phyloP scores from a whole-genome alignment of 2,888 invertebrate species.

The Anthophora plumipes region DNA sequence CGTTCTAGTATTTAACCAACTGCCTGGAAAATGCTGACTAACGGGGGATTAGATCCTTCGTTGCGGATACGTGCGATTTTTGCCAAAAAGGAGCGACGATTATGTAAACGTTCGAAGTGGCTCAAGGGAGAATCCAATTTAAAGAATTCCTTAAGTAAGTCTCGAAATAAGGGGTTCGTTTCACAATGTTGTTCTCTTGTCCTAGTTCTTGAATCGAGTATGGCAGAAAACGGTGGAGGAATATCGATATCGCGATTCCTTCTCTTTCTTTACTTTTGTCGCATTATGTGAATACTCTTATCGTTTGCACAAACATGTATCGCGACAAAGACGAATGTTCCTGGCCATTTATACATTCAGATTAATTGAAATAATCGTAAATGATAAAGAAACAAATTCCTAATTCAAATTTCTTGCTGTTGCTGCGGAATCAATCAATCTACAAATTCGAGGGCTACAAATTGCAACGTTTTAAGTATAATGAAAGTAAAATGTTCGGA shows the following conservation, averaged over 20 bases:
- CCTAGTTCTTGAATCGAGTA: not conserved
- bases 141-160: slow-evolving; percentile 1
- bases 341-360: too few relatives aligned
- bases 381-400: too few relatives aligned
- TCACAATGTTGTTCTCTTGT: not conserved
- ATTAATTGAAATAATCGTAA: too few relatives aligned
- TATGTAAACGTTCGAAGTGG: not conserved
- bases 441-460: too few relatives aligned
- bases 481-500: too few relatives aligned
- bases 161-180: not conserved
- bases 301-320: not conserved
- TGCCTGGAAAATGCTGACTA: slow-evolving; percentile 36
- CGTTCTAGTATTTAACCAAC: slow-evolving; percentile 51
- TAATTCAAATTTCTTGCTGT: too few relatives aligned
- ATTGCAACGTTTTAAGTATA: too few relatives aligned
- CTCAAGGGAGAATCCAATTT: not conserved
- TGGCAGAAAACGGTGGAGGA: not conserved
- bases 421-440: too few relatives aligned
- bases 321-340: too few relatives aligned
- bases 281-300: not conserved
- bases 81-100: not conserved
- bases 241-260: slow-evolving; percentile 1
- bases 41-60: slow-evolving; percentile 16
- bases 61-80: not conserved
- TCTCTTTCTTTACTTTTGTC: not conserved